Evolutionary conservation across 1,140 invertebrate species (phyloP).

Genomic region (Drosophila arizonae): DNA sequence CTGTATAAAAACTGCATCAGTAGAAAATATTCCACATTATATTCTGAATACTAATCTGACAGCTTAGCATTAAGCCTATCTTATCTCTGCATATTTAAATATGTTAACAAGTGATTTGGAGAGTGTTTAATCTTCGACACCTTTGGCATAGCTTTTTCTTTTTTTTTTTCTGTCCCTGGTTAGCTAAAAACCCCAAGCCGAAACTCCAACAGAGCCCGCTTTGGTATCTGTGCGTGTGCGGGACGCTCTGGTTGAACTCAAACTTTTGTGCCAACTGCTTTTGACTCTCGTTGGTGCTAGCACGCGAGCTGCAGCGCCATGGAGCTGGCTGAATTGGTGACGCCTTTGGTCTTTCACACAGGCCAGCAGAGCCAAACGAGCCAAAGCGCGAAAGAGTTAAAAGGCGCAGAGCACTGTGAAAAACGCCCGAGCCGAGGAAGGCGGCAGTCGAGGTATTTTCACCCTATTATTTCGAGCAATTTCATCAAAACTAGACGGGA

Average conservation of each 20-base stretch:
- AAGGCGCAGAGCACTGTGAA: constrained; percentile 45
- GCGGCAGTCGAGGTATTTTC: constrained; percentile 64
- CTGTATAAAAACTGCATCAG: not conserved
- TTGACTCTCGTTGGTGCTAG: constrained; percentile 27
- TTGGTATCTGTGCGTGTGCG: constrained; percentile 40
- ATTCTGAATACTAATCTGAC: too few relatives aligned
- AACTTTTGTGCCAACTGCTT: constrained; percentile 67
- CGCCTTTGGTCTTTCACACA: constrained; percentile 72
- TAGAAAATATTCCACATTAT: too few relatives aligned
- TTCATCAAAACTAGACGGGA: constrained; percentile 76
- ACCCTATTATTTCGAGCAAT: constrained; percentile 80
- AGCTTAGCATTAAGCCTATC: too few relatives aligned
- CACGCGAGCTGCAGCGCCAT: constrained; percentile 36
- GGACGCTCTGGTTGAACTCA: constrained; percentile 60
- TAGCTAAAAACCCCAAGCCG: constrained; percentile 38
- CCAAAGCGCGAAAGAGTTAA: constrained; percentile 76
- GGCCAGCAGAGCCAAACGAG: not conserved
- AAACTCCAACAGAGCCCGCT: constrained; percentile 42
- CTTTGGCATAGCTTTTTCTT: constrained; percentile 17
- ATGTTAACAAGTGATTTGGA: not conserved
- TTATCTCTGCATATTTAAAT: not conserved
- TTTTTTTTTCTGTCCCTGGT: constrained; percentile 25
- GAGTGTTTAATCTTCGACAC: constrained; percentile 21
- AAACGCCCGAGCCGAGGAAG: not conserved
- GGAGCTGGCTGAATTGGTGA: constrained; percentile 36